These are phyloP conservation scores for Germaria angustata DNA, from an alignment of 2,888 invertebrate genomes.

Conservation along the genomic window DNA sequence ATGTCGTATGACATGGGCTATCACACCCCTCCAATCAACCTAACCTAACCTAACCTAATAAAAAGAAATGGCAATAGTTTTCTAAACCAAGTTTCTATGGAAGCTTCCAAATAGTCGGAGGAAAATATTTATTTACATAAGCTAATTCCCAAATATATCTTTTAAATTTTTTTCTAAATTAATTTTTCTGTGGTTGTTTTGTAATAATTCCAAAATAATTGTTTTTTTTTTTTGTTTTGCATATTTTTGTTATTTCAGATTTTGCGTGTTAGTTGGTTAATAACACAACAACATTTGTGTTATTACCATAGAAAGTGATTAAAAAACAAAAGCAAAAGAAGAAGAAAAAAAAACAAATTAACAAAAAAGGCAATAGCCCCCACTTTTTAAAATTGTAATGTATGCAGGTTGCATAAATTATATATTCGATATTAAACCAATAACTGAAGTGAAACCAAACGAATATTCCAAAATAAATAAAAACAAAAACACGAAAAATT, in stretches of 20 bases:
- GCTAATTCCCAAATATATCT: conserved; percentile 16
- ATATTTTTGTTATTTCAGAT: background rate
- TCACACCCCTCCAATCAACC: too few relatives aligned
- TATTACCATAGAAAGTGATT: conserved; percentile 37
- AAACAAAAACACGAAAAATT: conserved; percentile 13
- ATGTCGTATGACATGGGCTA: too few relatives aligned
- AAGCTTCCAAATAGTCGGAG: background rate
- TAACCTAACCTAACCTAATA: too few relatives aligned
- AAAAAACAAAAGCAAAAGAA: conserved; percentile 11
- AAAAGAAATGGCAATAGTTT: too few relatives aligned
- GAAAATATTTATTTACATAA: background rate
- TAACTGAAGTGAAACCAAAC: conserved; percentile 44
- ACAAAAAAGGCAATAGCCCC: conserved; percentile 43
- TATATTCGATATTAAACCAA: conserved; percentile 25
- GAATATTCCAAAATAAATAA: conserved; percentile 23
- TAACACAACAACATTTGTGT: conserved; percentile 51
- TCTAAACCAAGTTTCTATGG: too few relatives aligned
- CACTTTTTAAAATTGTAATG: conserved; percentile 37
- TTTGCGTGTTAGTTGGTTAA: conserved; percentile 67
- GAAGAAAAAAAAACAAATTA: conserved; percentile 11
- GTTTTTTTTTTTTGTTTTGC: conserved; percentile 12
- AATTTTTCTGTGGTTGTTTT: conserved; percentile 13
- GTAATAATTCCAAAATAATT: conserved; percentile 33
- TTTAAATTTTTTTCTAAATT: background rate
- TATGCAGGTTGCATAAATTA: conserved; percentile 63